phyloP scores from a whole-genome alignment of 2,888 invertebrate species.

The Dioctria rufipes region DNA sequence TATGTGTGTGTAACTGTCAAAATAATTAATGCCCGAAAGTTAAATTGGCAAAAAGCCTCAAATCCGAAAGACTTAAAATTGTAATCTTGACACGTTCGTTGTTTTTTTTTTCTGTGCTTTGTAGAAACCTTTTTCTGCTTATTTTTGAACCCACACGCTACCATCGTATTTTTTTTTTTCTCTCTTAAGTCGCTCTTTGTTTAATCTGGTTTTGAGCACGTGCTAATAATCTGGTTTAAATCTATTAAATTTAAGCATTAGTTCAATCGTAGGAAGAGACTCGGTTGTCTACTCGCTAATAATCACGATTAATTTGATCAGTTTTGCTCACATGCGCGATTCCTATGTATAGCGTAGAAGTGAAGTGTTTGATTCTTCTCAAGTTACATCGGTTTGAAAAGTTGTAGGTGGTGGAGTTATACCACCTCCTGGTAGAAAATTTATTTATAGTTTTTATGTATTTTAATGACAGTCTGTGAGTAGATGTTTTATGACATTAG shows the following conservation, averaged over 20 bases:
- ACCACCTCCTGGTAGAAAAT: too few species aligned
- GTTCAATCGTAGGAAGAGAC: background rate
- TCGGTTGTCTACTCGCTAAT: too few species aligned
- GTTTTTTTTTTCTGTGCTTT: background rate
- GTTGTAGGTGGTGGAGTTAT: too few species aligned
- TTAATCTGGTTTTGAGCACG: conserved; percentile 1
- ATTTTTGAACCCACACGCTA: background rate
- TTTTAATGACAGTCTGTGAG: too few species aligned
- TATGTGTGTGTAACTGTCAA: too few species aligned
- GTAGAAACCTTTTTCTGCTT: background rate
- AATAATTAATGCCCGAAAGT: background rate
- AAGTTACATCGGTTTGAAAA: too few species aligned
- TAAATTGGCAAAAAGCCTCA: background rate
- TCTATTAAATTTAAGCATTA: background rate
- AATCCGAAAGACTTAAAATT: background rate
- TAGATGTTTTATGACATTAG: too few species aligned
- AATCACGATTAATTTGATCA: too few species aligned
- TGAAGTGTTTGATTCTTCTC: too few species aligned
- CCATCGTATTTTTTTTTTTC: background rate
- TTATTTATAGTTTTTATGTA: too few species aligned
- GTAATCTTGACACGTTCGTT: background rate
- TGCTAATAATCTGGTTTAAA: background rate
- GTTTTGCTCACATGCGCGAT: too few species aligned
- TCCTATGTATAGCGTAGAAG: too few species aligned
- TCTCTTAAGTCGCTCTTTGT: background rate